Conservation (phyloP, 2,797 vertebrate genomes). For the Bufotes viridis region DNA sequence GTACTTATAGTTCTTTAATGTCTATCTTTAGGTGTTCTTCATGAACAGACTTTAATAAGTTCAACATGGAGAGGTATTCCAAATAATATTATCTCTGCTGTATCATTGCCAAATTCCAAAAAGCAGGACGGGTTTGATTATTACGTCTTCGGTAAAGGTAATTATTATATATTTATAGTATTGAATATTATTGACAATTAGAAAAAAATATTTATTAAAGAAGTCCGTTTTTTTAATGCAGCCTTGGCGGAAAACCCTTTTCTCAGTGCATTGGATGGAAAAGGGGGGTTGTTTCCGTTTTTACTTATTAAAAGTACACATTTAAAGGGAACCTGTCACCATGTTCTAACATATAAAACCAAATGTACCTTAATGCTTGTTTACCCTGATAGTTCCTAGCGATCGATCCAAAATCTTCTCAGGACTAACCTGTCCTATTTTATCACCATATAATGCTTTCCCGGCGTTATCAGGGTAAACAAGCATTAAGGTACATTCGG, state of each 20-base stretch:
- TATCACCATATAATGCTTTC: too few species aligned
- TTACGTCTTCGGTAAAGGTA: slow-evolving; percentile 87
- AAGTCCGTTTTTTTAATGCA: too few species aligned
- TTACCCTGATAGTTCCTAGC: too few species aligned
- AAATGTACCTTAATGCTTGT: too few species aligned
- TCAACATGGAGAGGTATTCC: slow-evolving; percentile 77
- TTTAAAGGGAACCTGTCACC: too few species aligned
- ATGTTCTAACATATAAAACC: too few species aligned
- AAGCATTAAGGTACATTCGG: too few species aligned
- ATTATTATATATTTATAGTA: slow-evolving; percentile 41
- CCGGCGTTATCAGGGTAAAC: too few species aligned
- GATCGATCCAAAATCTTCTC: too few species aligned
- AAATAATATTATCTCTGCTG: slow-evolving; percentile 78
- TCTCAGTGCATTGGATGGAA: not conserved
- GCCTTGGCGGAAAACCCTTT: not conserved
- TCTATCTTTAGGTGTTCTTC: slow-evolving; percentile 74
- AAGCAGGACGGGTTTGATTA: slow-evolving; percentile 88
- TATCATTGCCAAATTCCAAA: slow-evolving; percentile 80
- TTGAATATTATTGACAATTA: not conserved
- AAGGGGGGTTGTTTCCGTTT: not conserved
- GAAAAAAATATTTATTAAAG: not conserved
- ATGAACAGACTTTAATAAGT: slow-evolving; percentile 71
- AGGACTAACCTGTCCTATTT: too few species aligned
- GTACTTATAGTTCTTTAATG: not conserved
- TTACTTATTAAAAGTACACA: not conserved